Percentiles rank a stretch among this genome's conserved stretches.
phyloP scores from a whole-genome alignment of 2,113 vertebrate species.

The Paedocypris sp. region DNA sequence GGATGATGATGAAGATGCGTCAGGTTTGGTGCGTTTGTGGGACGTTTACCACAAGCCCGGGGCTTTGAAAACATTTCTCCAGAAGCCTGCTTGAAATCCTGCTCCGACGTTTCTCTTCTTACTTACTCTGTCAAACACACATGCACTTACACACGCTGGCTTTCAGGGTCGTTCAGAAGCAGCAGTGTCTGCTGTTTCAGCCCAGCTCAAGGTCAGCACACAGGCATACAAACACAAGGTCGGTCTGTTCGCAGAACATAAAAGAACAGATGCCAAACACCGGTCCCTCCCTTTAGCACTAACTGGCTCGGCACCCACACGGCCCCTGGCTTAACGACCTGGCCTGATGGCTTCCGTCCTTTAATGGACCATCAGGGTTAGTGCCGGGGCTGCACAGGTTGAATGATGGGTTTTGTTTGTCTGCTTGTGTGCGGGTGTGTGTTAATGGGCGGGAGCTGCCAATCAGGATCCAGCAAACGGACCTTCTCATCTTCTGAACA shows the following conservation, averaged over 20 bases:
- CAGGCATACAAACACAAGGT: constrained; percentile 62
- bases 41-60: constrained; percentile 3
- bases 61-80: constrained; percentile 15
- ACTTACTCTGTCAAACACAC: constrained; percentile 21
- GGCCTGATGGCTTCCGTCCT: constrained; percentile 9
- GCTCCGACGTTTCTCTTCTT: constrained; percentile 15
- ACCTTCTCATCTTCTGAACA: background rate
- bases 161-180: constrained; percentile 38
- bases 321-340: constrained; percentile 24
- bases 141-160: constrained; percentile 15
- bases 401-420: constrained; percentile 1
- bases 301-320: background rate
- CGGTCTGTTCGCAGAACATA: constrained; percentile 48
- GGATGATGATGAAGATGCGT: background rate
- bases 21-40: background rate
- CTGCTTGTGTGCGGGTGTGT: background rate
- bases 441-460: background rate
- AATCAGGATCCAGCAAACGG: constrained; percentile 9
- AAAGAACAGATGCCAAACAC: constrained; percentile 39
- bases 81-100: constrained; percentile 13
- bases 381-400: background rate
- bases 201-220: constrained; percentile 59
- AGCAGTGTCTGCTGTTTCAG: constrained; percentile 42
- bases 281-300: constrained; percentile 12
- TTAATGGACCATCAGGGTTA: constrained; percentile 19